Percentiles rank a stretch among this genome's conserved stretches.
phyloP scores from a whole-genome alignment of 1,140 invertebrate species.

The Oncopeltus fasciatus region DNA sequence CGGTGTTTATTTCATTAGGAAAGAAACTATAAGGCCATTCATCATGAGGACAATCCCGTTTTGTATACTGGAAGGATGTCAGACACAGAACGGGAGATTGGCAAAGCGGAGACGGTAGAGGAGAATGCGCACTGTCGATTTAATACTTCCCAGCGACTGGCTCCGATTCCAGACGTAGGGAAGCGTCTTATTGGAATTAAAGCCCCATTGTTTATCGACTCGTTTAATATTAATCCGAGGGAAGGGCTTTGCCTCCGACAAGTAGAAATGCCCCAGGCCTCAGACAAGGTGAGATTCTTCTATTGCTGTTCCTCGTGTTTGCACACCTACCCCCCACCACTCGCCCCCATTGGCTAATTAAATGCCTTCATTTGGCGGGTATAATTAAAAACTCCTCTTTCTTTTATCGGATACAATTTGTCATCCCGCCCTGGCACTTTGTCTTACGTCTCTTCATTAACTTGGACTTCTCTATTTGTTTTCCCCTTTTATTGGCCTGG shows the following conservation, averaged over 20 bases:
- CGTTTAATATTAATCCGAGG: slow-evolving; percentile 8
- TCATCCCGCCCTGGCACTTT: not conserved
- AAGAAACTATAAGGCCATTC: no score
- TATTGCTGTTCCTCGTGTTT: not conserved
- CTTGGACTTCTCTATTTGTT: not conserved
- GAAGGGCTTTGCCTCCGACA: not conserved
- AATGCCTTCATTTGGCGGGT: slow-evolving; percentile 2
- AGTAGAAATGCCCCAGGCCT: not conserved
- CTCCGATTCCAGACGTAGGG: not conserved
- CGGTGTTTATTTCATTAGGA: no score
- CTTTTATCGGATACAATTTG: slow-evolving; percentile 3
- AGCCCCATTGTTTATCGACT: slow-evolving; percentile 7
- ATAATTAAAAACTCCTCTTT: slow-evolving; percentile 4
- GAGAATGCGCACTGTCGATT: no score
- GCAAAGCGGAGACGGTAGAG: no score
- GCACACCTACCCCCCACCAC: not conserved
- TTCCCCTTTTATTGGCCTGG: slow-evolving; percentile 3
- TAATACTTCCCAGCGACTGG: no score
- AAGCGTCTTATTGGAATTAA: slow-evolving; percentile 10
- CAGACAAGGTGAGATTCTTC: not conserved
- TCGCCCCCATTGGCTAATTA: not conserved
- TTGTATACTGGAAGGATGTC: no score
- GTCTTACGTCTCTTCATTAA: not conserved
- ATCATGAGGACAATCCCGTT: no score
- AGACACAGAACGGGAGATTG: no score